Conservation (phyloP, 2,888 invertebrate species). For the Merodon equestris region DNA sequence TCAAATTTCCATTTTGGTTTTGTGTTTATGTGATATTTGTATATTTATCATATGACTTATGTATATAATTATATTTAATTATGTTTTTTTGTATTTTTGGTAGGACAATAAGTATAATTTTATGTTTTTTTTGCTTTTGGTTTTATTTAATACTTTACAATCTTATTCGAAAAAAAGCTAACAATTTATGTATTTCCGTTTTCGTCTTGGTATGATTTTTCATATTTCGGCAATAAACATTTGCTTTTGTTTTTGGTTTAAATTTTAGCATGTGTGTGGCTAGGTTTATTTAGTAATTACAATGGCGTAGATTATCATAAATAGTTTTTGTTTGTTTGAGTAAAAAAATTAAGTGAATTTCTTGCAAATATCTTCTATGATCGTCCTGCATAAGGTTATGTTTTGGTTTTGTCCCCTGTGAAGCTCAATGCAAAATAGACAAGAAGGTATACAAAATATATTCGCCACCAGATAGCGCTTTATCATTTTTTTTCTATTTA, state of each 20-base stretch:
- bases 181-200: slow-evolving; percentile 65
- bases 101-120: slow-evolving; percentile 68
- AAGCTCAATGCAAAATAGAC: slow-evolving; percentile 66
- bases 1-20: slow-evolving; percentile 39
- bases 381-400: slow-evolving; percentile 60
- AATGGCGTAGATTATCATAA: slow-evolving; percentile 60
- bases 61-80: slow-evolving; percentile 59
- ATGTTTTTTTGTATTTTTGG: slow-evolving; percentile 16
- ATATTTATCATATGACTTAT: slow-evolving; percentile 43
- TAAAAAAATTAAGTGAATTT: slow-evolving; percentile 65
- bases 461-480: slow-evolving; percentile 64
- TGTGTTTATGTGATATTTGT: slow-evolving; percentile 56
- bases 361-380: slow-evolving; percentile 62
- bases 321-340: slow-evolving; percentile 44
- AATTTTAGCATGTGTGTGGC: slow-evolving; percentile 32
- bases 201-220: slow-evolving; percentile 49
- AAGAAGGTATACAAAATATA: slow-evolving; percentile 68
- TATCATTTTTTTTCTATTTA: background rate
- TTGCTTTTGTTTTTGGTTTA: slow-evolving; percentile 56
- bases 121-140: slow-evolving; percentile 54
- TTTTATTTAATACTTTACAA: slow-evolving; percentile 63
- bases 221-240: slow-evolving; percentile 71
- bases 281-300: slow-evolving; percentile 50
- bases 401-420: slow-evolving; percentile 46
- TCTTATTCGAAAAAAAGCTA: slow-evolving; percentile 69